Evolutionary conservation across 2,113 vertebrate species (phyloP).

Genomic region (Halcyon malimbica): DNA sequence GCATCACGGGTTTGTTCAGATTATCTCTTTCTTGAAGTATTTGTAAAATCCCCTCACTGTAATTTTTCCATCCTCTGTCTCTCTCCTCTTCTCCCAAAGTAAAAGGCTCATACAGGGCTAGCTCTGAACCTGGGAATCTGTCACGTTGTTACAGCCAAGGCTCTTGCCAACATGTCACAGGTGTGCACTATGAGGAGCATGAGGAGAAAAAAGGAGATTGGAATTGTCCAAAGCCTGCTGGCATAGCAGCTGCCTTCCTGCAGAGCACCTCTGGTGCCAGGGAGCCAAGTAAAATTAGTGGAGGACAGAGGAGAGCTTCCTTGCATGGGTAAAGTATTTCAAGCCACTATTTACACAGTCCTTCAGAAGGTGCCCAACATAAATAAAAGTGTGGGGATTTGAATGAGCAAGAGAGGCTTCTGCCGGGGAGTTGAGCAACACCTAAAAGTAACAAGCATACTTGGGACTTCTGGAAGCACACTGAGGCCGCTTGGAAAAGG

Average conservation of each 20-base stretch:
- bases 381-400: background rate
- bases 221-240: background rate
- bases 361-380: background rate
- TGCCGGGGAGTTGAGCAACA: background rate
- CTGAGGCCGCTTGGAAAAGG: background rate
- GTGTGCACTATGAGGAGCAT: background rate
- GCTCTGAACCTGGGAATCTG: background rate
- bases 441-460: background rate
- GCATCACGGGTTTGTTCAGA: background rate
- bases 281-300: background rate
- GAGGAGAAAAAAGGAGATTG: background rate
- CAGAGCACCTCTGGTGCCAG: background rate
- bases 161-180: slow-evolving; percentile 56
- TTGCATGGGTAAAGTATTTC: background rate
- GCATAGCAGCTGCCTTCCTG: background rate
- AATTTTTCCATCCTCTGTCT: background rate
- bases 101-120: background rate
- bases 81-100: background rate
- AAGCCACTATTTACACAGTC: background rate
- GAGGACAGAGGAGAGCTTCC: background rate
- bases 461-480: background rate
- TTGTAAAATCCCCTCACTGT: background rate
- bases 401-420: background rate
- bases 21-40: background rate
- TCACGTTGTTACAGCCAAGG: background rate